A percentile compares a stretch with the other conserved stretches of the same genome.
phyloP scores from a whole-genome alignment of 2,113 vertebrate genomes.

The Lepus europaeus region DNA sequence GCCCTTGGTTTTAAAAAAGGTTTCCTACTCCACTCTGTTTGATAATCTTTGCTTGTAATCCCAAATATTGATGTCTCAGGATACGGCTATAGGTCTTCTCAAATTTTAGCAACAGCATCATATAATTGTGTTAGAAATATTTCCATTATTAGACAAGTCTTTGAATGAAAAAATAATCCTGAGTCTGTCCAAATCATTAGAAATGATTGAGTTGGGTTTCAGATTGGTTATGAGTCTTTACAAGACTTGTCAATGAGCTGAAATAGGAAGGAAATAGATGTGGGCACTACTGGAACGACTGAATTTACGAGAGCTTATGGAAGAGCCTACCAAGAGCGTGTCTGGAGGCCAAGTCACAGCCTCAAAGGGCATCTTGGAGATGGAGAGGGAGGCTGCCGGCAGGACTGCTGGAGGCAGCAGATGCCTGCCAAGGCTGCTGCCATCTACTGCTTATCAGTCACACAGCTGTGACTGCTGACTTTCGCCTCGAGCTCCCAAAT shows the following conservation, averaged over 20 bases:
- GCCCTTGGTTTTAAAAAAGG: too few relatives aligned
- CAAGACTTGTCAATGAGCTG: not conserved
- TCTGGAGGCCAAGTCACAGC: not conserved
- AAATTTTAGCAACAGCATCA: not conserved
- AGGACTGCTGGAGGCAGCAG: accelerated
- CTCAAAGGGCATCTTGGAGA: too few relatives aligned
- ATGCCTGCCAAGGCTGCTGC: not conserved
- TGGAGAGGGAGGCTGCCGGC: not conserved
- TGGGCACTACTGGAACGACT: not conserved
- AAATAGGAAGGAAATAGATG: not conserved
- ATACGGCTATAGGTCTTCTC: not conserved
- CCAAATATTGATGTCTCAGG: not conserved
- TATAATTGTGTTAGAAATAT: not conserved
- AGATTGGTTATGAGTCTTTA: not conserved
- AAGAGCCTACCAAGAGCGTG: not conserved
- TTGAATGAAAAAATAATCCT: not conserved
- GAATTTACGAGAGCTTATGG: not conserved
- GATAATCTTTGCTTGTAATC: slow-evolving; percentile 8
- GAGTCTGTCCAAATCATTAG: not conserved
- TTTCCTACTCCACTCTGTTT: not conserved
- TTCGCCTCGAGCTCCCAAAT: not conserved
- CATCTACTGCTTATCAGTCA: not conserved
- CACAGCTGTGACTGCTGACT: not conserved
- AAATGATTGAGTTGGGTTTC: slow-evolving; percentile 12
- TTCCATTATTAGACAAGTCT: not conserved